Percentiles rank a stretch among this genome's conserved stretches.
Conservation (phyloP, 2,888 invertebrate species). For the Pycnomerus fuliginosus region DNA sequence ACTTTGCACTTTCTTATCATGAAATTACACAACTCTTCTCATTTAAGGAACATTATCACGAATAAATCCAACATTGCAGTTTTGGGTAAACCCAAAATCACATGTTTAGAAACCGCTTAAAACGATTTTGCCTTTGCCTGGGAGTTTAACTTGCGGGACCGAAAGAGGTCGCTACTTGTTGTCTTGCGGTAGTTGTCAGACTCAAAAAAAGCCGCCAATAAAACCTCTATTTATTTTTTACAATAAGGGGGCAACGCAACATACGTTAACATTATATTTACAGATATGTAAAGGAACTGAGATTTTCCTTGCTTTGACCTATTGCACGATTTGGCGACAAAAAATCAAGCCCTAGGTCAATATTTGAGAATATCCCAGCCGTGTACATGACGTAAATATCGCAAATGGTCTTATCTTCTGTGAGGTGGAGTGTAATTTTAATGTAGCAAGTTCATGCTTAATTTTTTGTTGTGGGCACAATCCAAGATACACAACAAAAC, state of each 20-base stretch:
- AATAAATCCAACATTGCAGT: too few species aligned
- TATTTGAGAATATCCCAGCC: slow-evolving; percentile 22
- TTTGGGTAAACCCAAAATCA: too few species aligned
- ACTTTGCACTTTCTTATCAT: slow-evolving; percentile 18
- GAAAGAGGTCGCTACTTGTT: too few species aligned
- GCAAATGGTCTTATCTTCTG: slow-evolving; percentile 42
- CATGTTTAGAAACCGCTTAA: slow-evolving; percentile 9
- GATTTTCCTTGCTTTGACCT: too few species aligned
- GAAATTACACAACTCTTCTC: too few species aligned
- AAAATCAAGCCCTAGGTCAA: slow-evolving; percentile 17
- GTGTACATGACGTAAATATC: slow-evolving; percentile 47
- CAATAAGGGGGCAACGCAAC: too few species aligned
- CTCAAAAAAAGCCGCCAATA: too few species aligned
- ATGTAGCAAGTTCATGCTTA: background rate
- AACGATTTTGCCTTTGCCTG: background rate
- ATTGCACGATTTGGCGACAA: slow-evolving; percentile 15
- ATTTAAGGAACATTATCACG: too few species aligned
- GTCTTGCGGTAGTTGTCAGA: background rate
- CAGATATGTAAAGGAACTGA: too few species aligned
- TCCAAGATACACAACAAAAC: background rate
- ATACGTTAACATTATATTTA: too few species aligned
- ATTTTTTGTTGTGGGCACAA: background rate
- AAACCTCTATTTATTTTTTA: too few species aligned
- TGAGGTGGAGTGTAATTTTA: slow-evolving; percentile 36
- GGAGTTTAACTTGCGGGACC: background rate